These are phyloP conservation scores for Thalassoma bifasciatum DNA, from an alignment of 2,113 vertebrate species.

Conservation along the genomic window DNA sequence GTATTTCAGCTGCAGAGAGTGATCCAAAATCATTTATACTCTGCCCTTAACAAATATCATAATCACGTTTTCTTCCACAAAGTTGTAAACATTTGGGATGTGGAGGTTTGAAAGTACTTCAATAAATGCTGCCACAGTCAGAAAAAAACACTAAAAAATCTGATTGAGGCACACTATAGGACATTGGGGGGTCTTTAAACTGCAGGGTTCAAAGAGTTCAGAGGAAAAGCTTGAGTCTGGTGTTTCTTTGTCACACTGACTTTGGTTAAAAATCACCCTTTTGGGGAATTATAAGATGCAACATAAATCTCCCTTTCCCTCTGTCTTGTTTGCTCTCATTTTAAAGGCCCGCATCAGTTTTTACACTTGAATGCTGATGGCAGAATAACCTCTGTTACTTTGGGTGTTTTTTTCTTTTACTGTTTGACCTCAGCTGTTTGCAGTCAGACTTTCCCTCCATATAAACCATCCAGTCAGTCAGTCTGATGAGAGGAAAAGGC, in stretches of 20 bases:
- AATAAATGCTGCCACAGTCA: too few relatives aligned
- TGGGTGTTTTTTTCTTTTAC: background rate
- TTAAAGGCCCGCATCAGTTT: background rate
- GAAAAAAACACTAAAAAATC: too few relatives aligned
- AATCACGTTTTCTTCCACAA: too few relatives aligned
- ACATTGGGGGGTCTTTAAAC: too few relatives aligned
- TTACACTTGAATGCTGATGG: background rate
- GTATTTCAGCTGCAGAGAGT: too few relatives aligned
- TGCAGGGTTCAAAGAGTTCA: too few relatives aligned
- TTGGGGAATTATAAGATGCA: background rate
- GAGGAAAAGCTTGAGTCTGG: background rate
- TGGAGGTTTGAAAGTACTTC: too few relatives aligned
- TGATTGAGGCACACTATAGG: too few relatives aligned
- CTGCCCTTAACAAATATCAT: too few relatives aligned
- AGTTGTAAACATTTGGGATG: too few relatives aligned
- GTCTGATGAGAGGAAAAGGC: background rate
- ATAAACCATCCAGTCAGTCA: background rate
- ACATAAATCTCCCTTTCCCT: slow-evolving; percentile 5
- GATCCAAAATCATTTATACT: too few relatives aligned
- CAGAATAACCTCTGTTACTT: background rate
- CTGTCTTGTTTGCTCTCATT: background rate
- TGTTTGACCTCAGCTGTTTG: background rate
- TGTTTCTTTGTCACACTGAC: background rate
- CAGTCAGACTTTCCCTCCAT: background rate
- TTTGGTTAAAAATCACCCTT: background rate